Base-by-base conservation (phyloP, 1,140 invertebrate species). In the Tachypleus tridentatus region DNA sequence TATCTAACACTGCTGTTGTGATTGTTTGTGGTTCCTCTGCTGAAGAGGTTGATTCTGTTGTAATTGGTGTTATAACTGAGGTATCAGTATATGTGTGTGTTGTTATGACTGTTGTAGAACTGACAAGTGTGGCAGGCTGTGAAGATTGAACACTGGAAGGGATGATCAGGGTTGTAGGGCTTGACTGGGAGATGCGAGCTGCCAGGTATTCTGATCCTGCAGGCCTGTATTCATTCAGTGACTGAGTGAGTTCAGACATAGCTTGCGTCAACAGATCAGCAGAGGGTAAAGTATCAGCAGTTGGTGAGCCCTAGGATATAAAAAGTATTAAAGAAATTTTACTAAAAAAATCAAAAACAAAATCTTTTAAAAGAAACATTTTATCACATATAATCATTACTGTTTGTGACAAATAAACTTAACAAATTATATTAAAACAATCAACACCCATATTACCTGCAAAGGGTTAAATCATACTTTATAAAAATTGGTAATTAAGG, bases 251-350 rank as follows among this genome's bases (percentile, higher is more conserved):
- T 62, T 79, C 78, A 62, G 74, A 75, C 78, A 79, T 79, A 3
- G 78, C 78, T 67, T 78, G 78, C 4, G 77, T 78, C 49, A 79
- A 65, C 3, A 79, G 72, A 66, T 79, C 78, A 57, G 77, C 73
- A 8, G 73, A 69, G 49, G 72, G 73, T 3, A 74, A 53, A 5
- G 67, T 68, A 57, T 76, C 70, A 52, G 56, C 67, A 57, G 69
- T 64, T 4, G 65, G n/a, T 4, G 64, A 59, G 29, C 29, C 29
- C 29, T 29, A 29, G 29, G 2, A 29, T 29, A 29, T 29, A 29
- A 53, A 11, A 63, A 49, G n/a, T 63, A 51, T 48, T 29, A 29
- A 29, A 29, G 29, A 29, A 29, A 29, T 29, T 29, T 29, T 29
- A 29, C 29, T 29, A 29, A 58, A 53, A 6, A 63, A 49, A 57